Conservation (phyloP, 2,113 vertebrate genomes). For the Brachyhypopomus occidentalis region DNA sequence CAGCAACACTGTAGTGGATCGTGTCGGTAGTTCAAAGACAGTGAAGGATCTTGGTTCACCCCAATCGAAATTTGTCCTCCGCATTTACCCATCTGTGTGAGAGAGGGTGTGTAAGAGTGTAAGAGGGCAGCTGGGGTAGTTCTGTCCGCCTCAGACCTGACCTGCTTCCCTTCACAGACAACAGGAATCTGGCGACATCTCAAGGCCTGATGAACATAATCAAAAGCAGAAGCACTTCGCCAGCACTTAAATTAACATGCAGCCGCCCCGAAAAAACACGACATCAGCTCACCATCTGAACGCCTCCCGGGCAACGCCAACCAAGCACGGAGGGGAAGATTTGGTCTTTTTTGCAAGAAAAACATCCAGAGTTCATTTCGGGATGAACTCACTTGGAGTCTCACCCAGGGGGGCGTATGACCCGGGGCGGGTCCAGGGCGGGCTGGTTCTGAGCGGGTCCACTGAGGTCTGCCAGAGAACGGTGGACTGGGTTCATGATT, state of each 20-base stretch:
- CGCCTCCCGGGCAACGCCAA: slow-evolving; percentile 14
- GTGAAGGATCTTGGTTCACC: no score
- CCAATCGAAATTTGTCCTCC: no score
- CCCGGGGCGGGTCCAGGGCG: not conserved
- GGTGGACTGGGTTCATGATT: no score
- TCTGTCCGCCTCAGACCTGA: no score
- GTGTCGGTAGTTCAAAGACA: no score
- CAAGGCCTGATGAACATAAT: slow-evolving; percentile 17
- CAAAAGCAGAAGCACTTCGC: slow-evolving; percentile 16
- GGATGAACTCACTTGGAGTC: not conserved
- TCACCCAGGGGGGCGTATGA: not conserved
- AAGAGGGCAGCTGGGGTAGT: no score
- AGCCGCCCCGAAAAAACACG: slow-evolving; percentile 3
- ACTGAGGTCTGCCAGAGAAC: no score
- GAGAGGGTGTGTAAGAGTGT: no score
- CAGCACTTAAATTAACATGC: not conserved
- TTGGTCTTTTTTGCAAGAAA: slow-evolving; percentile 2
- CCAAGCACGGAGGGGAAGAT: slow-evolving; percentile 3
- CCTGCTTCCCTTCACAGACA: not conserved
- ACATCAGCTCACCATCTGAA: slow-evolving; percentile 25
- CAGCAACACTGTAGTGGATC: no score
- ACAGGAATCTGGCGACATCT: not conserved
- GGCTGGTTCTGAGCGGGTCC: not conserved
- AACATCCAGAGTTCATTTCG: slow-evolving; percentile 16
- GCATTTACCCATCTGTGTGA: no score